Percentiles rank a stretch among this genome's conserved stretches.
These are phyloP conservation scores for Campylomormyrus numenius DNA, from an alignment of 2,113 vertebrate genomes.

Conservation along the genomic window DNA sequence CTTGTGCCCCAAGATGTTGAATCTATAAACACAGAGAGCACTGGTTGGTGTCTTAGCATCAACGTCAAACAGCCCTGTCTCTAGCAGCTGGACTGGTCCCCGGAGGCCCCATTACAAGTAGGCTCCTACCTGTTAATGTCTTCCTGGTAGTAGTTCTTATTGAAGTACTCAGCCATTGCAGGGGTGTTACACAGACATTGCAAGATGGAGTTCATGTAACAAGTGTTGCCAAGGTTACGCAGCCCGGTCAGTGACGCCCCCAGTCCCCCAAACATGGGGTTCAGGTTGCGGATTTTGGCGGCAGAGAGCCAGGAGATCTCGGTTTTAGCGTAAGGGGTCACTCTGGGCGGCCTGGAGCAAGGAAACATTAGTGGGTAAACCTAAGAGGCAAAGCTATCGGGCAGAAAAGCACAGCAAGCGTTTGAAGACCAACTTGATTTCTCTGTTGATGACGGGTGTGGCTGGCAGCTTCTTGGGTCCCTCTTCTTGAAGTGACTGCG, in stretches of 20 bases:
- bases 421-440: slow-evolving; percentile 76
- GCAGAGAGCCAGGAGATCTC: slow-evolving; percentile 84
- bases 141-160: slow-evolving; percentile 79
- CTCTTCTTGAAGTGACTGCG: slow-evolving; percentile 81
- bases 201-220: slow-evolving; percentile 82
- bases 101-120: slow-evolving; percentile 28
- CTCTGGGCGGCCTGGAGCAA: slow-evolving; percentile 45
- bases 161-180: slow-evolving; percentile 87
- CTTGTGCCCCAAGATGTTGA: slow-evolving; percentile 89
- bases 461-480: slow-evolving; percentile 64
- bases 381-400: neutral
- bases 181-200: slow-evolving; percentile 91
- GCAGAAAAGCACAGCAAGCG: neutral
- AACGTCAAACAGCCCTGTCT: neutral
- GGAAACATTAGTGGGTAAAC: neutral
- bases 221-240: slow-evolving; percentile 79
- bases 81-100: neutral
- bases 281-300: slow-evolving; percentile 86
- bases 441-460: slow-evolving; percentile 80
- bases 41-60: neutral
- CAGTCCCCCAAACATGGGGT: slow-evolving; percentile 86
- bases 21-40: slow-evolving; percentile 53
- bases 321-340: slow-evolving; percentile 66
- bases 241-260: slow-evolving; percentile 79
- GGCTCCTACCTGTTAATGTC: slow-evolving; percentile 87